A percentile compares a stretch with the other conserved stretches of the same genome.
These are phyloP conservation scores for Heliconius sara DNA, from an alignment of 2,888 invertebrate genomes.

Conservation along the genomic window DNA sequence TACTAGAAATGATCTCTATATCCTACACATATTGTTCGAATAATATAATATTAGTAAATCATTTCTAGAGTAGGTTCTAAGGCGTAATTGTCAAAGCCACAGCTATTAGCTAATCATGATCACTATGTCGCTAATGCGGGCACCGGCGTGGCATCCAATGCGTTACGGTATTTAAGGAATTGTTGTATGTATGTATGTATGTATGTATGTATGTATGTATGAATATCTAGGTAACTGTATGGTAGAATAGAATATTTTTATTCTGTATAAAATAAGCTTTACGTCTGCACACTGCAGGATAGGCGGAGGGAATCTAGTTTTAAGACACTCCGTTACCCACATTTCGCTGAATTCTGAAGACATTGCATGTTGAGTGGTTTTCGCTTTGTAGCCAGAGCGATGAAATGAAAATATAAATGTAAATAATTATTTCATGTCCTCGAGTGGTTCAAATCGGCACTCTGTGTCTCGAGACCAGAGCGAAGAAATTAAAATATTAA, in stretches of 20 bases:
- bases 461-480: too few relatives aligned
- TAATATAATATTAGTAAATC: neutral
- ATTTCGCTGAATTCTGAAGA: too few relatives aligned
- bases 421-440: too few relatives aligned
- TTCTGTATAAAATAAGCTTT: neutral
- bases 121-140: slow-evolving; percentile 24
- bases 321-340: too few relatives aligned
- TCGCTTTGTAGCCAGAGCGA: too few relatives aligned
- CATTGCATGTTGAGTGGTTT: too few relatives aligned
- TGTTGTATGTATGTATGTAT: neutral
- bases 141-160: slow-evolving; percentile 5
- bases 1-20: neutral
- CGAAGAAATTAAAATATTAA: too few relatives aligned
- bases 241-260: too few relatives aligned
- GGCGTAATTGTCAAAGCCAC: slow-evolving; percentile 12
- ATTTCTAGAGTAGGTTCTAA: neutral
- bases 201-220: neutral
- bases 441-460: too few relatives aligned
- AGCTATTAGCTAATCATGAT: slow-evolving; percentile 17
- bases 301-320: too few relatives aligned
- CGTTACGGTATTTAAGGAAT: slow-evolving; percentile 23
- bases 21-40: neutral
- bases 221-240: neutral
- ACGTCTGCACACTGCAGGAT: too few relatives aligned
- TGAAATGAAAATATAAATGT: too few relatives aligned